Evolutionary conservation across 2,797 vertebrate genomes (phyloP), one percentile per base, ranked within the genome.

Genomic region (Premnoplex brunnescens): DNA sequence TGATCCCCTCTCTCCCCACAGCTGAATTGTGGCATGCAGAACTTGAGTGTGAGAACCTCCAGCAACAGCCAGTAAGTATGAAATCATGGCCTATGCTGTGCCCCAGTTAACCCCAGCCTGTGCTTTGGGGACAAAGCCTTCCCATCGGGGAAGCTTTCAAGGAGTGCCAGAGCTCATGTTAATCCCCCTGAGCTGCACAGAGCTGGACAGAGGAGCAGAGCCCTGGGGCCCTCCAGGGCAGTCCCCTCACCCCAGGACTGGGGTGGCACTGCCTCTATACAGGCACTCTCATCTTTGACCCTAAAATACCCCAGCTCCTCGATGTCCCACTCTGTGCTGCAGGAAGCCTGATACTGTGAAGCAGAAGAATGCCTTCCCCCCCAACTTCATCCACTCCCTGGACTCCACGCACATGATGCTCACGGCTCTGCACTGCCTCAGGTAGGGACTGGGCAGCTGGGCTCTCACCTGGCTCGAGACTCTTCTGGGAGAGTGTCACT

Each of bases 361-460:
- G 94, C 99, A 99, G 98, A 99, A 99, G 95, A 99, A 99, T 0
- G 99, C 99, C 43, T 99, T 99, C 88, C 99, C 99, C 0, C 99
- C 99, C 34, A 99, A 99, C 97, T 99, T 99, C 97, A 99, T 99
- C 97, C 99, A 99, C 96, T 99, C 99, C 5, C 97, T 99, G 96
- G 99, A 99, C 97, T 99, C 99, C 46, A 99, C 99, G 0, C 99
- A 99, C 96, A 99, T 99, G 99, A 99, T 99, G 99, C 98, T 99
- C 41, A 99, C 99, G 0, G 98, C 99, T 12, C 98, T 99, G 44
- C 95, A 99, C 97, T 99, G 99, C 96, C 97, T 98, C 44, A 98
- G 98, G 99, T 99, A 96, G 39, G 89, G 19, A 48, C 15, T 3
- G 1, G 20, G 28, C 69, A 48, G 13, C 56, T 1, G 32, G 37